Conservation (phyloP, 2,888 invertebrate genomes). For the Bhutanitis thaidina region DNA sequence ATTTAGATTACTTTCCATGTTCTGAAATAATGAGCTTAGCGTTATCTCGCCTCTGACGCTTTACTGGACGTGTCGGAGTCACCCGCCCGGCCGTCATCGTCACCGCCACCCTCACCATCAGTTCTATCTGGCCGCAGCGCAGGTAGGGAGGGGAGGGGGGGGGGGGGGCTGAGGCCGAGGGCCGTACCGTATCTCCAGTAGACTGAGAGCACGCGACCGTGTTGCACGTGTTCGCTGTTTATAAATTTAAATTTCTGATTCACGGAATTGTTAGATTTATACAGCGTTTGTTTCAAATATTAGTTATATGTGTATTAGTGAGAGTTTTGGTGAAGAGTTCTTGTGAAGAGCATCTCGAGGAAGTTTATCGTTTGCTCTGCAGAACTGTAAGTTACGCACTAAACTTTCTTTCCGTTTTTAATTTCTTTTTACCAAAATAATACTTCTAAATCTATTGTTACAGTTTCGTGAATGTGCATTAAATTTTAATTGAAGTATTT, state of each 20-base stretch:
- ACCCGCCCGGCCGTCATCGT: too few relatives aligned
- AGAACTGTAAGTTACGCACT: constrained; percentile 11
- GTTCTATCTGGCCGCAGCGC: too few relatives aligned
- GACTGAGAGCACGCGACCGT: constrained; percentile 34
- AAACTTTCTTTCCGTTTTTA: constrained; percentile 21
- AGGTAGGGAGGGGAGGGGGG: too few relatives aligned
- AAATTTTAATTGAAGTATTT: too few relatives aligned
- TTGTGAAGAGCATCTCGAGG: constrained; percentile 14
- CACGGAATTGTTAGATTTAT: constrained; percentile 26
- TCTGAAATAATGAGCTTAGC: too few relatives aligned
- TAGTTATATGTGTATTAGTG: constrained; percentile 11
- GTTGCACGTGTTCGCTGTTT: constrained; percentile 30
- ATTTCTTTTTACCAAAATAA: constrained; percentile 16
- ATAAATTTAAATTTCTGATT: constrained; percentile 28
- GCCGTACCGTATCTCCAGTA: constrained; percentile 13
- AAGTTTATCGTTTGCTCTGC: constrained; percentile 4
- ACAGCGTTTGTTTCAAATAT: not conserved
- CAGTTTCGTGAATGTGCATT: not conserved
- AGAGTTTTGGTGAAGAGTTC: constrained; percentile 15
- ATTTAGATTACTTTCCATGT: too few relatives aligned
- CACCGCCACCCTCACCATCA: too few relatives aligned
- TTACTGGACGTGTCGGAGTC: too few relatives aligned
- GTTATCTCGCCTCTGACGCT: too few relatives aligned
- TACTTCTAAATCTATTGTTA: constrained; percentile 1
- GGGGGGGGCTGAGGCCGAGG: too few relatives aligned